phyloP scores from a whole-genome alignment of 1,140 invertebrate genomes.

The Calephelis virginiensis region DNA sequence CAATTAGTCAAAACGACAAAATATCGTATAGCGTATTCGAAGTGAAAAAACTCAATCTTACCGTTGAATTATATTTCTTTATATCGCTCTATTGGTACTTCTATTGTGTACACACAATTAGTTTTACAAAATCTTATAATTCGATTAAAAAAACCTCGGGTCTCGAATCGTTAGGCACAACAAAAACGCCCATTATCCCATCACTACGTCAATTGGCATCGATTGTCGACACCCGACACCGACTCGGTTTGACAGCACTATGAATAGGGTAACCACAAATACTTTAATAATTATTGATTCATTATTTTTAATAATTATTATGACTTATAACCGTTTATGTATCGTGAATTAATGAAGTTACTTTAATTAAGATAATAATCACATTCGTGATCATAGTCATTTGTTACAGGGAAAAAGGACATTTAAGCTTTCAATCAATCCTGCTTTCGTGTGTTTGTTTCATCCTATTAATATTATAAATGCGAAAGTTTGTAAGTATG shows the following conservation, averaged over 20 bases:
- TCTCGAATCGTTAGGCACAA: constrained; percentile 34
- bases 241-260: neutral
- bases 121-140: constrained; percentile 35
- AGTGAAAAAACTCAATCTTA: neutral
- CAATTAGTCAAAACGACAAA: neutral
- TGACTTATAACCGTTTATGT: neutral
- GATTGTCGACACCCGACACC: constrained; percentile 45
- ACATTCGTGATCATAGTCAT: too few relatives aligned
- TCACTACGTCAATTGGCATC: constrained; percentile 55
- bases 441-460: too few relatives aligned
- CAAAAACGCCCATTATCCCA: constrained; percentile 50
- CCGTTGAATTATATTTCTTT: constrained; percentile 3
- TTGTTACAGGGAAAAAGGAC: too few relatives aligned
- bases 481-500: too few relatives aligned
- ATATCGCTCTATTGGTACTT: neutral
- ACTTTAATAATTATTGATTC: neutral
- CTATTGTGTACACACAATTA: constrained; percentile 27
- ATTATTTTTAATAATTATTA: neutral
- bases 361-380: too few relatives aligned
- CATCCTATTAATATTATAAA: too few relatives aligned
- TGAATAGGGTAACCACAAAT: neutral
- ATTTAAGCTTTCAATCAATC: too few relatives aligned
- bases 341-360: neutral
- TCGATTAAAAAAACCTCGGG: constrained; percentile 32
- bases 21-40: neutral